Evolutionary conservation across 2,888 invertebrate species (phyloP).

Genomic region (Andrena bucephala): DNA sequence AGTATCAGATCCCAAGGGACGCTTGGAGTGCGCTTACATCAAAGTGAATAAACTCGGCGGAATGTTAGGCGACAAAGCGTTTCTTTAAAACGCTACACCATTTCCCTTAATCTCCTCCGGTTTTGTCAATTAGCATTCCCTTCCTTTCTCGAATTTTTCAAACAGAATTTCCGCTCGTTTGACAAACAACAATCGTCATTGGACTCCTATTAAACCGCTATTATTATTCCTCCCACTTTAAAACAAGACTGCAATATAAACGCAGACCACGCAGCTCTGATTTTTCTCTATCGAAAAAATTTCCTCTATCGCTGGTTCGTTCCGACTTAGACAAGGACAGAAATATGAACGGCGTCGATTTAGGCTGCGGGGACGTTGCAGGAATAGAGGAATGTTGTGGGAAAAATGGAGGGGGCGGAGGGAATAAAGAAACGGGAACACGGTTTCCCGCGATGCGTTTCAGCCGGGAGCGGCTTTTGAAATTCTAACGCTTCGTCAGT

Average conservation of each 20-base stretch:
- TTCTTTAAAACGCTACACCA: constrained; percentile 2
- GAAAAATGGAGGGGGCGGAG: constrained; percentile 19
- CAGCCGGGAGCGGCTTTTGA: constrained; percentile 75
- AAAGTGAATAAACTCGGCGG: constrained; percentile 59
- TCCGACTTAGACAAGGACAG: background rate
- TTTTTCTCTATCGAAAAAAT: too few species aligned
- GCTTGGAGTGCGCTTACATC: constrained; percentile 52
- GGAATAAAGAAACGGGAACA: constrained; percentile 70
- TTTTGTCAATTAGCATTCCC: constrained; percentile 1
- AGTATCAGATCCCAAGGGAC: constrained; percentile 42
- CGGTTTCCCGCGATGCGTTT: constrained; percentile 73
- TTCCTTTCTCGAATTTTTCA: background rate
- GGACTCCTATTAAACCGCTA: too few species aligned
- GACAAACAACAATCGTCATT: too few species aligned
- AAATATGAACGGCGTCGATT: constrained; percentile 20
- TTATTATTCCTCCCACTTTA: too few species aligned
- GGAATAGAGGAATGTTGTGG: constrained; percentile 9
- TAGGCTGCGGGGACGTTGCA: constrained; percentile 33
- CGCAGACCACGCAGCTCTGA: background rate
- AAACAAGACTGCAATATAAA: too few species aligned
- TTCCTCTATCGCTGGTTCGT: too few species aligned
- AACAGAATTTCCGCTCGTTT: background rate
- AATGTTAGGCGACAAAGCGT: constrained; percentile 28
- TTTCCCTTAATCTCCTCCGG: background rate
- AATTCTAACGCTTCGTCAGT: constrained; percentile 80